phyloP scores from a whole-genome alignment of 2,888 invertebrate species.

The Protonemura montana region DNA sequence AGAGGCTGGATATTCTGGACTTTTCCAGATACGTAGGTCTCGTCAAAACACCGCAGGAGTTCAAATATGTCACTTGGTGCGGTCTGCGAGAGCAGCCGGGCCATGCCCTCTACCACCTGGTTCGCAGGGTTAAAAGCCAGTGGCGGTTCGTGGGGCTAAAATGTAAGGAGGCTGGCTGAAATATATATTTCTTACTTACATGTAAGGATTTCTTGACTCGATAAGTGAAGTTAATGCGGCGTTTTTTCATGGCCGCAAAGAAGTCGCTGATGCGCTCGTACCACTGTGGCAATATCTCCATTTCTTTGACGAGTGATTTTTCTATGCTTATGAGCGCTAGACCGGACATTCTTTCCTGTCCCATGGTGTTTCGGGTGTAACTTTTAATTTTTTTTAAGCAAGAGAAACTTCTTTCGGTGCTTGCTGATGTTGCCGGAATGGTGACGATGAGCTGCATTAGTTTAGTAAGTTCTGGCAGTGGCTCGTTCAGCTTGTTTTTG shows the following conservation, averaged over 20 bases:
- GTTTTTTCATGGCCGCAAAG: neutral
- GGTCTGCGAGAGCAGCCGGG: neutral
- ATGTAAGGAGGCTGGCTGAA: neutral
- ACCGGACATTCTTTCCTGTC: neutral
- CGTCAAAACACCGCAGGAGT: neutral
- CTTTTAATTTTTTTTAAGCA: slow-evolving; percentile 9
- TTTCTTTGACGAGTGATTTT: neutral
- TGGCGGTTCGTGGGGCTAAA: neutral
- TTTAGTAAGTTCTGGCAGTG: neutral
- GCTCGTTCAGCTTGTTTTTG: neutral
- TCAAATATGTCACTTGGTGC: neutral
- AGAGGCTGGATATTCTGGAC: neutral
- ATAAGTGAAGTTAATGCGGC: neutral
- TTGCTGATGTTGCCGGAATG: neutral
- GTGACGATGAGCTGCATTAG: neutral
- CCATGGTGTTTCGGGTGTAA: neutral
- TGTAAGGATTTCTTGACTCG: neutral
- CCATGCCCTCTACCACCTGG: neutral
- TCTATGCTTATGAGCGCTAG: slow-evolving; percentile 8
- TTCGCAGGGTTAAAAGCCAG: neutral
- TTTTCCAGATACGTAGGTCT: slow-evolving; percentile 1
- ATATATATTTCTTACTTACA: neutral
- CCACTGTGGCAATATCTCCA: neutral
- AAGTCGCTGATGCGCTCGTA: neutral
- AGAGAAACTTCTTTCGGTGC: neutral